Percentiles rank a stretch among this genome's conserved stretches.
Evolutionary conservation across 2,113 vertebrate genomes (phyloP).

Genomic region (Nannospalax galili): DNA sequence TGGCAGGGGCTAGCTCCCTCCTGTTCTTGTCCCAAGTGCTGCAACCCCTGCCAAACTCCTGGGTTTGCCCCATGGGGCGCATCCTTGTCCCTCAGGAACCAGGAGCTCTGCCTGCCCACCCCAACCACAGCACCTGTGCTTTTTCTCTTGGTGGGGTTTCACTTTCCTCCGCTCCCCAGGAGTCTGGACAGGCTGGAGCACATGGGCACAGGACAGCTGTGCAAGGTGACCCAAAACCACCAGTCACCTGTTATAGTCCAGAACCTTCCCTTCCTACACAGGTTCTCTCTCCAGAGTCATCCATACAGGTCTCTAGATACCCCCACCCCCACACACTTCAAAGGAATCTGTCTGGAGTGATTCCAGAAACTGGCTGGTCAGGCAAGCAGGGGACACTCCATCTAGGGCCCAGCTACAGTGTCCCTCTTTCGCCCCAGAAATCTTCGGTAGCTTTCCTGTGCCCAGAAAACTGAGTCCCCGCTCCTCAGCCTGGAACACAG

Average conservation of each 20-base stretch:
- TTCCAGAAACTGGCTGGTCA: neutral
- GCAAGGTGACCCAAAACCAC: neutral
- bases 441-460: neutral
- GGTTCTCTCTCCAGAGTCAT: neutral
- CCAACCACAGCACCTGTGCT: neutral
- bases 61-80: no score
- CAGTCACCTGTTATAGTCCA: fast-evolving
- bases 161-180: no score
- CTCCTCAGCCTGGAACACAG: fast-evolving
- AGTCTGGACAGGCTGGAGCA: neutral
- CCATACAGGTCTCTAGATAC: neutral
- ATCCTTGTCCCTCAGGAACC: neutral
- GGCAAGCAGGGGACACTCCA: neutral
- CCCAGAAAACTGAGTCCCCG: neutral
- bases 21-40: no score
- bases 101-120: neutral
- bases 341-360: neutral
- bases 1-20: neutral
- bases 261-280: neutral
- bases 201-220: neutral
- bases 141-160: no score
- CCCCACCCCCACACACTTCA: no score
- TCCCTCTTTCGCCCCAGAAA: neutral
- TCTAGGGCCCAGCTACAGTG: neutral
- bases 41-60: neutral